phyloP scores from a whole-genome alignment of 2,113 vertebrate species.

The Hemiprocne comata region DNA sequence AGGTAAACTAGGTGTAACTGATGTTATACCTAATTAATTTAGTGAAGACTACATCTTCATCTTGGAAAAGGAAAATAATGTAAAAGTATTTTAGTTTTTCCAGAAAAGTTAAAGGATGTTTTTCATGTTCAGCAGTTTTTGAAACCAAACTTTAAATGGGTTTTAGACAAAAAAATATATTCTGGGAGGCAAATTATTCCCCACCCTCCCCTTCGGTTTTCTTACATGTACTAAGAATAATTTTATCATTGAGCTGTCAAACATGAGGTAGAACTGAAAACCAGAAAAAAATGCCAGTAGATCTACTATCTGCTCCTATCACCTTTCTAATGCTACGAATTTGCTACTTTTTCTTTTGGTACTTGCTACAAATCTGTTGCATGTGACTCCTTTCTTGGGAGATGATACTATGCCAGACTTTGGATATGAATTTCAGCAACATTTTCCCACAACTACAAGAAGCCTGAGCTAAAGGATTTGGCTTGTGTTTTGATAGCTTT shows the following conservation, averaged over 20 bases:
- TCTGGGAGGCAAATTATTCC: neutral
- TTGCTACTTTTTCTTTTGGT: neutral
- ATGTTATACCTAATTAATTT: neutral
- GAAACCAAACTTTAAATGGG: neutral
- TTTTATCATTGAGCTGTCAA: neutral
- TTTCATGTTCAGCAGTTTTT: neutral
- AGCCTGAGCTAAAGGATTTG: neutral
- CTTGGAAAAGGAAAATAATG: neutral
- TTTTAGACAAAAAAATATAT: neutral
- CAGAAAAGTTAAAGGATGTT: neutral
- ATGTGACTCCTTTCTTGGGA: neutral
- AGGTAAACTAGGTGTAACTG: neutral
- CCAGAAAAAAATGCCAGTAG: neutral
- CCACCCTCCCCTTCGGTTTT: neutral
- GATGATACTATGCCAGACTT: neutral
- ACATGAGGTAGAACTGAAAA: neutral
- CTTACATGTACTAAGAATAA: neutral
- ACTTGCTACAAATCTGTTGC: neutral
- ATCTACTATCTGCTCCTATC: neutral
- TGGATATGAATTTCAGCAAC: neutral
- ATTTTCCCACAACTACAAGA: neutral
- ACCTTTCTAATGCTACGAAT: neutral
- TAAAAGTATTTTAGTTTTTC: neutral
- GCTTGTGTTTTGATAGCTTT: neutral
- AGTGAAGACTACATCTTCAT: neutral